Base-by-base conservation (phyloP, 2,797 vertebrate genomes). In the Darevskia mixta region DNA sequence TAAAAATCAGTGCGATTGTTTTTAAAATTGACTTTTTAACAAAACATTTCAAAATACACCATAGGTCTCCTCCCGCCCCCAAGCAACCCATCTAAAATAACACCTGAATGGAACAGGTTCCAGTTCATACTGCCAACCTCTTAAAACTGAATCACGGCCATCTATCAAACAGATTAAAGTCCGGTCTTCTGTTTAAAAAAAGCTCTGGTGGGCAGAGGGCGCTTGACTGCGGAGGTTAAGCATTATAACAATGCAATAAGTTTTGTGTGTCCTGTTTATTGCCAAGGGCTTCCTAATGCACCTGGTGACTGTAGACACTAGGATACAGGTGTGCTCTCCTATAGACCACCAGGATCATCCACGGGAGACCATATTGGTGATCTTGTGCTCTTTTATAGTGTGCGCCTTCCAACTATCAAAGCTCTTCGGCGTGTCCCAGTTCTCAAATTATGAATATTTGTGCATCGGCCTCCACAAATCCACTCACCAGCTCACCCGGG, bases 361-460 rank as follows among this genome's bases (percentile, higher is more conserved):
- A 41, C 13, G 4, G 67, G 66, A 61, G 75, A 72, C 20, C 35
- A 7, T 11, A 43, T 27, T 69, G 41, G 55, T 66, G n/a, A 85
- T 85, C n/a, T 35, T 29, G n/a, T n/a, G 32, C 35, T 87, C 67
- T 29, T 79, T 7, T 55, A 55, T 55, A 55, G 7, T 76, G 25
- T 71, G 55, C 41, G 10, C 10, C n/a, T 67, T 58, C 64, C n/a
- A 79, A 32, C 18, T 11, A 66, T 15, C 15, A 1, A 71, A 61
- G 17, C 11, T 77, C 35, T 79, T 29, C 27, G 1, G 15, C 15
- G 29, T 45, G 75, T n/a, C 77, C 49, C 18, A 55, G 1, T 43
- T 61, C 20, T 32, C 23, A 61, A 61, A 84, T 61, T 43, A 88
- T 73, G 82, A 88, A 84, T 49, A 88, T 72, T 8, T 32, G 69